Percentiles rank a stretch among this genome's conserved stretches.
Evolutionary conservation across 1,140 invertebrate species (phyloP).

Genomic region (Penaeus vannamei): DNA sequence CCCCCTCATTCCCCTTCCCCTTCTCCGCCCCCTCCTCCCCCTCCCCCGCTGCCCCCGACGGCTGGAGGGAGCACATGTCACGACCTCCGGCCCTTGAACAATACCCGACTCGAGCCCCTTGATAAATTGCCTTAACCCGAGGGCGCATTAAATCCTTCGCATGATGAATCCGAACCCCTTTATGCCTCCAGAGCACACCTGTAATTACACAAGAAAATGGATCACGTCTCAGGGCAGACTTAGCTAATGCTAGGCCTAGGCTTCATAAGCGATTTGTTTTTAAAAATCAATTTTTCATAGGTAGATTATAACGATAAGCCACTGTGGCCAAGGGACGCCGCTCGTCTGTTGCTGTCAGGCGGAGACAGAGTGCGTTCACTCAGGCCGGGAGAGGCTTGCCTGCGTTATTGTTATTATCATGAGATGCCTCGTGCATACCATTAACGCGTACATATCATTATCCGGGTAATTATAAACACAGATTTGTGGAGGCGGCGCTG

Average conservation of each 20-base stretch:
- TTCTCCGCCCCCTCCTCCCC: no score
- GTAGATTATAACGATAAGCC: slow-evolving; percentile 21
- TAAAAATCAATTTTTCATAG: slow-evolving; percentile 31
- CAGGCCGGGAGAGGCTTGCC: no score
- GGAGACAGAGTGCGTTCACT: not conserved
- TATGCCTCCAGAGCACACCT: slow-evolving; percentile 6
- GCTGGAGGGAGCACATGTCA: no score
- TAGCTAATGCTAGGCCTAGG: slow-evolving; percentile 8
- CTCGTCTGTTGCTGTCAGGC: slow-evolving; percentile 10
- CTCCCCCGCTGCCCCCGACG: no score
- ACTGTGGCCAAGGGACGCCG: not conserved
- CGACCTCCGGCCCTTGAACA: no score
- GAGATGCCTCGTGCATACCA: no score
- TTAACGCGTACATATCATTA: no score
- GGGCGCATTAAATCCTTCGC: not conserved
- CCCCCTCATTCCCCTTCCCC: no score
- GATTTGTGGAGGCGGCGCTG: no score
- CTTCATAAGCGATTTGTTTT: slow-evolving; percentile 28
- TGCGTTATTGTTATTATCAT: no score
- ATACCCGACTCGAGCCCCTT: no score
- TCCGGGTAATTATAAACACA: no score
- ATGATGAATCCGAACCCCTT: slow-evolving; percentile 2
- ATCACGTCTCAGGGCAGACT: not conserved
- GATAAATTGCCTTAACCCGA: not conserved
- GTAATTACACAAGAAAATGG: slow-evolving; percentile 24